phyloP scores from a whole-genome alignment of 2,888 invertebrate species.

The Dryobotodes eremita region DNA sequence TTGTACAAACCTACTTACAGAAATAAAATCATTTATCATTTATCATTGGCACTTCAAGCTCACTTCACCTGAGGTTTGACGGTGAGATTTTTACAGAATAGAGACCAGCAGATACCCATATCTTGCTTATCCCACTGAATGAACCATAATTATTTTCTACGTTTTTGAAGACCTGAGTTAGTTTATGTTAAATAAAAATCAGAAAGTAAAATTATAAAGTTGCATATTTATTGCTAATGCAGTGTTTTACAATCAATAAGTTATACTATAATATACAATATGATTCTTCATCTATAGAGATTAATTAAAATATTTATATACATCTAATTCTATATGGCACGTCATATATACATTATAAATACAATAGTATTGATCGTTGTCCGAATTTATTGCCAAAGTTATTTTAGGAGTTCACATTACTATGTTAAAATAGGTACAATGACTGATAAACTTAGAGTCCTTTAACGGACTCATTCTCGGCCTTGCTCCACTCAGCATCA shows the following conservation, averaged over 20 bases:
- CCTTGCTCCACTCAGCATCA: slow-evolving; percentile 77
- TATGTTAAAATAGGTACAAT: neutral
- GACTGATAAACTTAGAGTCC: slow-evolving; percentile 1
- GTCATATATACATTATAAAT: neutral
- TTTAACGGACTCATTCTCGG: slow-evolving; percentile 38
- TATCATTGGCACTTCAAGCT: too few relatives aligned
- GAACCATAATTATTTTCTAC: neutral
- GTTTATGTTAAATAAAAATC: neutral
- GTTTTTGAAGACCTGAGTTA: neutral
- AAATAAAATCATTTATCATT: too few relatives aligned
- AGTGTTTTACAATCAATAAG: slow-evolving; percentile 13
- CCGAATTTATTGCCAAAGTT: neutral
- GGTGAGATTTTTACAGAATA: too few relatives aligned
- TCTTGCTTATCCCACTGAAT: neutral
- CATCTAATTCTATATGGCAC: slow-evolving; percentile 3
- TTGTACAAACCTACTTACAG: too few relatives aligned
- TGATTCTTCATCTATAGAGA: neutral
- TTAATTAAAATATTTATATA: neutral
- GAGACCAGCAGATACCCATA: neutral
- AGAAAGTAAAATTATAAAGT: too few relatives aligned
- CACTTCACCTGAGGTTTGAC: too few relatives aligned
- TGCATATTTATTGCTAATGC: slow-evolving; percentile 12
- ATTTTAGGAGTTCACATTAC: neutral
- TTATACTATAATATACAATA: slow-evolving; percentile 5
- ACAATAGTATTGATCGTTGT: neutral